These are phyloP conservation scores for Setipinna tenuifilis DNA, from an alignment of 2,797 vertebrate genomes.

Conservation along the genomic window DNA sequence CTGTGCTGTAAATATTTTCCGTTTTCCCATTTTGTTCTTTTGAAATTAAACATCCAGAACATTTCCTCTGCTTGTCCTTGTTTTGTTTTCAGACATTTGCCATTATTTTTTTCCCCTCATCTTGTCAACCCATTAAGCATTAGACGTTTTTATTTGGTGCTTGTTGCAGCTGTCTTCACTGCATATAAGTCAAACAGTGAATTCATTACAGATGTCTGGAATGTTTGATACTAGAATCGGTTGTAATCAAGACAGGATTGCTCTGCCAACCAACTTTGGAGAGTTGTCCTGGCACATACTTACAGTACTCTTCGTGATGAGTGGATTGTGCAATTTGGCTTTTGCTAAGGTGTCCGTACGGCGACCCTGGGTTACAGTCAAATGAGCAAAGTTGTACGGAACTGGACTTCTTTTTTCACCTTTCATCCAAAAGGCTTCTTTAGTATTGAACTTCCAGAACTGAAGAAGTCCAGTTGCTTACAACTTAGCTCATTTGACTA, in stretches of 20 bases:
- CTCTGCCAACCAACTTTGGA: background rate
- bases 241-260: background rate
- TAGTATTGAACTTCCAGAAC: too few species aligned
- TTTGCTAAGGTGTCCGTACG: too few species aligned
- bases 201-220: background rate
- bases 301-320: background rate
- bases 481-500: too few species aligned
- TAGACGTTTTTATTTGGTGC: background rate
- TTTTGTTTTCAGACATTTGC: background rate
- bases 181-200: background rate
- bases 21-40: slow-evolving; percentile 94
- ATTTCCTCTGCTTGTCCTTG: slow-evolving; percentile 42
- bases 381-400: too few species aligned
- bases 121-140: background rate
- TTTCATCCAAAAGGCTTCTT: too few species aligned
- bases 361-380: too few species aligned
- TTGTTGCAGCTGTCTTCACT: background rate
- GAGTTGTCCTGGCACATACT: background rate
- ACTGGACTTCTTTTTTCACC: too few species aligned
- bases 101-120: background rate
- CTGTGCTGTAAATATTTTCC: slow-evolving; percentile 94
- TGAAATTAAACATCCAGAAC: slow-evolving; percentile 93
- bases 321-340: too few species aligned
- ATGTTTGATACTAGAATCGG: background rate
- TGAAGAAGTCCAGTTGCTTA: too few species aligned